phyloP scores from a whole-genome alignment of 2,888 invertebrate genomes.

The Agrochola circellaris region DNA sequence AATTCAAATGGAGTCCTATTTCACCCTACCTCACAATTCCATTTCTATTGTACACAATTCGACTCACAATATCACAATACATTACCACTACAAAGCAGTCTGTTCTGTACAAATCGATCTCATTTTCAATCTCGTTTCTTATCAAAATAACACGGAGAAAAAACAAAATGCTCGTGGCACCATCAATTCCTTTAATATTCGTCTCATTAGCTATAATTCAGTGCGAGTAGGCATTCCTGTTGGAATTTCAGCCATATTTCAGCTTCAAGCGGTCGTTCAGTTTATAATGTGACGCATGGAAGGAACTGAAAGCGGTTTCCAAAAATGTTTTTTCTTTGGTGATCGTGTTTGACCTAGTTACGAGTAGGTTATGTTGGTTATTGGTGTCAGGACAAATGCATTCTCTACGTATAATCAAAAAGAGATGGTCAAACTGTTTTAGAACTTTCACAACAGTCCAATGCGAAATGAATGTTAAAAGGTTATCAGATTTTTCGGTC shows the following conservation, averaged over 20 bases:
- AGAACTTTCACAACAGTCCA: background rate
- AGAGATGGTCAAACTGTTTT: background rate
- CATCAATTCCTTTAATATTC: constrained; percentile 82
- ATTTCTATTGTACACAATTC: constrained; percentile 26
- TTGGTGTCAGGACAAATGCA: background rate
- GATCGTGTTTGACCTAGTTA: background rate
- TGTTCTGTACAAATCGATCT: constrained; percentile 52
- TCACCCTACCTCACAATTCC: constrained; percentile 1
- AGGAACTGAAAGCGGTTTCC: constrained; percentile 41
- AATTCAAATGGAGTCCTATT: constrained; percentile 8
- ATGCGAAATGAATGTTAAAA: background rate
- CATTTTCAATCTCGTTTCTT: constrained; percentile 44
- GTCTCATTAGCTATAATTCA: constrained; percentile 86
- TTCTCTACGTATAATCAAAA: background rate
- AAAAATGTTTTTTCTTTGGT: background rate
- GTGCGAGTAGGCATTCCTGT: constrained; percentile 82
- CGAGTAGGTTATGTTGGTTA: background rate
- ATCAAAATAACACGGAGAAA: constrained; percentile 61
- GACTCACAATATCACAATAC: constrained; percentile 48
- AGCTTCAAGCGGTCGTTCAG: constrained; percentile 82
- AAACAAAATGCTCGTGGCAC: constrained; percentile 67
- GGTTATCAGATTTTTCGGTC: background rate
- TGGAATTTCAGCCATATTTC: constrained; percentile 85
- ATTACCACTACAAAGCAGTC: constrained; percentile 39
- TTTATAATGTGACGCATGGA: constrained; percentile 71